phyloP scores from a whole-genome alignment of 23 tunicate species.

The Halocynthia aurantium region DNA sequence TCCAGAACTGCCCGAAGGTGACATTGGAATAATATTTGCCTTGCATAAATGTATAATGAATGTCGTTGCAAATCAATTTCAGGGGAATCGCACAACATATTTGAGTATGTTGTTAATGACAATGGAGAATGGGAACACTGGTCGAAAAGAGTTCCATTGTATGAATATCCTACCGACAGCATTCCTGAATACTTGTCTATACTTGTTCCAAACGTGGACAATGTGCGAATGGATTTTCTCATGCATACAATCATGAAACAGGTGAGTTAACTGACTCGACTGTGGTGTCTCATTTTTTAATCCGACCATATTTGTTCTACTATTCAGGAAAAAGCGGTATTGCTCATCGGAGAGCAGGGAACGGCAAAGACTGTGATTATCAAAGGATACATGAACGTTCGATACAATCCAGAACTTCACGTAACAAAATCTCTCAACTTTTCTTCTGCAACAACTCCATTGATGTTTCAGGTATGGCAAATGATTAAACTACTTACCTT shows the following conservation, averaged over 20 bases:
- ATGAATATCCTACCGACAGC: slow-evolving; percentile 59
- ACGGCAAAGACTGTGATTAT: slow-evolving; percentile 98
- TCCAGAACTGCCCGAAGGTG: slow-evolving; percentile 56
- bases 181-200: slow-evolving; percentile 85
- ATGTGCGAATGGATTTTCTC: slow-evolving; percentile 92
- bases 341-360: slow-evolving; percentile 95
- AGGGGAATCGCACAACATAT: slow-evolving; percentile 39
- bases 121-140: slow-evolving; percentile 86
- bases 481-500: neutral
- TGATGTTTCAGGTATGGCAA: slow-evolving; percentile 86
- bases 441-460: slow-evolving; percentile 90
- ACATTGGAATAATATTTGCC: neutral
- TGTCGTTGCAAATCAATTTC: too few species aligned
- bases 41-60: neutral
- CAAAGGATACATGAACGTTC: slow-evolving; percentile 77
- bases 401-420: slow-evolving; percentile 77
- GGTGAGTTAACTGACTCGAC: slow-evolving; percentile 14
- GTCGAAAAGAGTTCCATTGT: slow-evolving; percentile 65
- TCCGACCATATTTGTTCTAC: neutral
- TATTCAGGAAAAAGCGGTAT: slow-evolving; percentile 79
- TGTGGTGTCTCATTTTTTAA: too few species aligned
- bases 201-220: slow-evolving; percentile 93
- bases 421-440: slow-evolving; percentile 91
- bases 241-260: slow-evolving; percentile 96
- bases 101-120: slow-evolving; percentile 70